Evolutionary conservation across 2,888 invertebrate species (phyloP).

Genomic region (Physocephala rufipes): DNA sequence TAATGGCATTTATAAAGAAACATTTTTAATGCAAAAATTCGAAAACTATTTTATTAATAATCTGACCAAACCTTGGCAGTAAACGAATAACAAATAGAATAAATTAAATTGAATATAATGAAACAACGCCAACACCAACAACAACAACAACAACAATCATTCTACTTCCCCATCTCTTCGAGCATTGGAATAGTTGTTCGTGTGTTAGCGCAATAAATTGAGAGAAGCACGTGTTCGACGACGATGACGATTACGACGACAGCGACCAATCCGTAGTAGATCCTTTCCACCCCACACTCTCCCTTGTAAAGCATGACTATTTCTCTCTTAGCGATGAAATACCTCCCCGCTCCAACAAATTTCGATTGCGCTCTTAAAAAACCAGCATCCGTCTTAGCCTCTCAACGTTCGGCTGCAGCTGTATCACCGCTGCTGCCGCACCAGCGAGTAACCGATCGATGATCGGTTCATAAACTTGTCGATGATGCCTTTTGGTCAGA

Average conservation of each 20-base stretch:
- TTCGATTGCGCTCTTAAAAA: neutral
- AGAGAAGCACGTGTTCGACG: conserved; percentile 26
- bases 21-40: neutral
- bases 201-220: conserved; percentile 9
- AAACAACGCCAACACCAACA: neutral
- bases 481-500: conserved; percentile 32
- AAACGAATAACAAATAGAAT: conserved; percentile 22
- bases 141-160: conserved; percentile 9
- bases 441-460: neutral
- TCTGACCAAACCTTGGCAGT: conserved; percentile 33
- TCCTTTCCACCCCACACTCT: neutral
- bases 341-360: neutral
- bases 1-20: neutral
- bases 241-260: neutral
- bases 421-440: neutral
- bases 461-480: neutral
- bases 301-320: neutral
- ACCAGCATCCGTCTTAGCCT: neutral
- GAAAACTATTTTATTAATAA: neutral
- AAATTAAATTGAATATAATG: conserved; percentile 24
- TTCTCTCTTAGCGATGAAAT: neutral
- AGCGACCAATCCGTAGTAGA: neutral
- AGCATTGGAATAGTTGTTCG: neutral
- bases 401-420: neutral
- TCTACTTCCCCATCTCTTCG: conserved; percentile 1